Evolutionary conservation across 2,888 invertebrate species (phyloP).

Genomic region (Drymonia ruficornis): DNA sequence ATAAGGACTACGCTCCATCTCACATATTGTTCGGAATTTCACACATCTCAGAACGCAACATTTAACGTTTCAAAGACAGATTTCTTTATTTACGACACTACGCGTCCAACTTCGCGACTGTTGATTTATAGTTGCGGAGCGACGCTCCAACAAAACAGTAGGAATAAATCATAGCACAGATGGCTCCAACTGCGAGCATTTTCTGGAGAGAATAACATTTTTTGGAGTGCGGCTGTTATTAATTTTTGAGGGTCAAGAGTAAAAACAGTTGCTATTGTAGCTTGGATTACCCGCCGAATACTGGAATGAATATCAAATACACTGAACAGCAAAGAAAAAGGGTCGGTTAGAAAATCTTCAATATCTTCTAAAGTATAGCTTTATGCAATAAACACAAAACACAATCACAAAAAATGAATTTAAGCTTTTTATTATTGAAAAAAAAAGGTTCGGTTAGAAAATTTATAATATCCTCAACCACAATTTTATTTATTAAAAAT

Average conservation of each 20-base stretch:
- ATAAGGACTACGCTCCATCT: too few species aligned
- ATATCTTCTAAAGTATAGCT: too few species aligned
- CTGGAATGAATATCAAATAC: not conserved
- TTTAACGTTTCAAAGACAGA: constrained; percentile 20
- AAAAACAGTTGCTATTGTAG: not conserved
- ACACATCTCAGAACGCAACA: not conserved
- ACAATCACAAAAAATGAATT: too few species aligned
- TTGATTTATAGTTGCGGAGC: constrained; percentile 32
- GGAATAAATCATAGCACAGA: constrained; percentile 41
- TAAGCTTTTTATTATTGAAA: not conserved
- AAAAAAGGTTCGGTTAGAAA: not conserved
- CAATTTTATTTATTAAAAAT: too few species aligned
- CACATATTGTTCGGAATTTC: too few species aligned
- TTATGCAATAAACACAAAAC: too few species aligned
- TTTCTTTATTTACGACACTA: constrained; percentile 40
- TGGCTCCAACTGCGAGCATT: constrained; percentile 29
- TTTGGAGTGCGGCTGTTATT: not conserved
- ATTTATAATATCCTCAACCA: too few species aligned
- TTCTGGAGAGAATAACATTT: constrained; percentile 1
- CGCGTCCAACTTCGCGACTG: constrained; percentile 23
- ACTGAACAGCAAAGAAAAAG: too few species aligned
- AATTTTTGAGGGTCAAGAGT: not conserved
- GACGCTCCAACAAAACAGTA: constrained; percentile 30
- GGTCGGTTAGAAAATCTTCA: too few species aligned
- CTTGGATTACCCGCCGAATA: not conserved